These are phyloP conservation scores for Andrena bucephala DNA, from an alignment of 2,888 invertebrate species.

Conservation along the genomic window DNA sequence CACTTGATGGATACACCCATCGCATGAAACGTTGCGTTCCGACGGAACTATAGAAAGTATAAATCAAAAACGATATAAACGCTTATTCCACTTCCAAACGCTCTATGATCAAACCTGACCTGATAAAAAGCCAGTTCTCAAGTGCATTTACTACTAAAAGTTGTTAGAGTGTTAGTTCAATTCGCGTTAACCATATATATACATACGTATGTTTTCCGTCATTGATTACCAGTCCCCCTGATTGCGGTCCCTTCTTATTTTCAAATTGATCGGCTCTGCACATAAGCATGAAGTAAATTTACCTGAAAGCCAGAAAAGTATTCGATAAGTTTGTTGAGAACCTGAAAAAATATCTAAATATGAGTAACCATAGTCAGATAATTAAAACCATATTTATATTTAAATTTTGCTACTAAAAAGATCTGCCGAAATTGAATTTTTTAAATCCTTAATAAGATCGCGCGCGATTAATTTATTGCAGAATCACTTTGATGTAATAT, in stretches of 20 bases:
- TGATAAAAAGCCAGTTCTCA: background rate
- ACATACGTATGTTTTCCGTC: background rate
- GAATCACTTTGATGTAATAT: background rate
- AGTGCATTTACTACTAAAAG: background rate
- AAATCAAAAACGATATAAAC: slow-evolving; percentile 57
- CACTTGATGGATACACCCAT: slow-evolving; percentile 64
- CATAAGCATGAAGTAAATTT: slow-evolving; percentile 3
- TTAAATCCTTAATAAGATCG: background rate
- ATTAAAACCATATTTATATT: background rate
- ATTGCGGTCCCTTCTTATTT: background rate
- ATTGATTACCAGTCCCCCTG: background rate
- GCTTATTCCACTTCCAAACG: slow-evolving; percentile 46
- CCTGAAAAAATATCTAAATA: background rate
- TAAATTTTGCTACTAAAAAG: background rate
- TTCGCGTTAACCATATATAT: background rate
- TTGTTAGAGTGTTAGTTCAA: background rate
- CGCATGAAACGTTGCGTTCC: slow-evolving; percentile 62
- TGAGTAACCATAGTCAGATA: background rate
- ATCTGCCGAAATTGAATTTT: background rate
- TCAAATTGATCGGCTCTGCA: background rate
- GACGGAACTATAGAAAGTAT: slow-evolving; percentile 56
- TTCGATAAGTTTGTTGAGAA: background rate
- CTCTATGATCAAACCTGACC: slow-evolving; percentile 28
- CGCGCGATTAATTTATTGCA: background rate
- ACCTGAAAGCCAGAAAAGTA: slow-evolving; percentile 29